Evolutionary conservation across 2,888 invertebrate species (phyloP).

Genomic region (Miltochrista miniata): DNA sequence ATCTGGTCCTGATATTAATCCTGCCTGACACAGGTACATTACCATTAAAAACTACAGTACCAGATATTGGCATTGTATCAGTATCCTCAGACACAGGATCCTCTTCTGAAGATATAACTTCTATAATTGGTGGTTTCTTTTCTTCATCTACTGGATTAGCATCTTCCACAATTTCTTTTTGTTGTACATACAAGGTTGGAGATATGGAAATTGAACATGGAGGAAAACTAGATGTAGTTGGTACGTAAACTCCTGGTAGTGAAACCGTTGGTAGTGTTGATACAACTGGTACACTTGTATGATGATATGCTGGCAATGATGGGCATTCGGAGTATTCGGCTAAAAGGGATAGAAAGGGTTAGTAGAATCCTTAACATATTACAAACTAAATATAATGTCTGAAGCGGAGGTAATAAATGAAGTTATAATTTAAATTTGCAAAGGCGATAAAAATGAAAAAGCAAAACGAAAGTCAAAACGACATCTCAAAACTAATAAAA

Average conservation of each 20-base stretch:
- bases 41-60: slow-evolving; percentile 17
- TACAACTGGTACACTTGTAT: not conserved
- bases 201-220: not conserved
- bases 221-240: not conserved
- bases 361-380: too few relatives aligned
- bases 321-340: not conserved
- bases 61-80: not conserved
- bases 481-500: too few relatives aligned
- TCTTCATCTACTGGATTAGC: not conserved
- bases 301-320: not conserved
- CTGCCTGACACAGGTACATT: slow-evolving; percentile 24
- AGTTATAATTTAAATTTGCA: too few relatives aligned
- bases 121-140: not conserved
- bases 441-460: too few relatives aligned
- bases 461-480: too few relatives aligned
- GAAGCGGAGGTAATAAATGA: too few relatives aligned
- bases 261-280: not conserved
- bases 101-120: not conserved
- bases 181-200: not conserved
- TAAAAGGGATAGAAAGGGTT: slow-evolving; percentile 1
- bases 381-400: too few relatives aligned
- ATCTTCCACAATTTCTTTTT: not conserved
- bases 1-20: slow-evolving; percentile 14
- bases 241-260: not conserved
- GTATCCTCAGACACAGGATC: not conserved